phyloP scores from a whole-genome alignment of 2,888 invertebrate species.

The Gryllus longicercus region DNA sequence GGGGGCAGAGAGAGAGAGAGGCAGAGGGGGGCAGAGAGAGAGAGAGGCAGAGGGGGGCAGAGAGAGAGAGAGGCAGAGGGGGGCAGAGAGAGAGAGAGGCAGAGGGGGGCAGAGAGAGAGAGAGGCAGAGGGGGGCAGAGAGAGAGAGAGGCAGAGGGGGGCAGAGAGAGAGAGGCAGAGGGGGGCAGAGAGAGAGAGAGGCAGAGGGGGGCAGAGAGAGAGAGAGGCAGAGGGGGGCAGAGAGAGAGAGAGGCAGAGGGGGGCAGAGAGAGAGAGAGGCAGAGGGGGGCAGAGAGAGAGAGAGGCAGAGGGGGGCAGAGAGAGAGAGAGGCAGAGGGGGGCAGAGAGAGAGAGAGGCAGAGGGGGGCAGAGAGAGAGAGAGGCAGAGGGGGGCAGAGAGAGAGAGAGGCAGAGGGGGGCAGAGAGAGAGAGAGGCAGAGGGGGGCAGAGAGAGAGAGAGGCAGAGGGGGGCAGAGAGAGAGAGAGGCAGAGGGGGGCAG shows the following conservation, averaged over 20 bases:
- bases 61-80: no score
- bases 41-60: no score
- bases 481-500: constrained; percentile 3
- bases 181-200: not conserved
- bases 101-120: no score
- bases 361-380: not conserved
- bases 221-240: not conserved
- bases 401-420: not conserved
- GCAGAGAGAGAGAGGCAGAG: not conserved
- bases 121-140: not conserved
- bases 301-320: not conserved
- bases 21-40: no score
- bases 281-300: no score
- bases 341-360: not conserved
- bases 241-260: not conserved
- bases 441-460: not conserved
- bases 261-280: no score
- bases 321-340: no score
- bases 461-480: not conserved
- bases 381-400: no score
- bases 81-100: no score
- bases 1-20: no score
- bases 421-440: not conserved
- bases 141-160: constrained; percentile 21
- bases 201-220: not conserved